Evolutionary conservation across 2,888 invertebrate species (phyloP).

Genomic region (Zeuzera pyrina): DNA sequence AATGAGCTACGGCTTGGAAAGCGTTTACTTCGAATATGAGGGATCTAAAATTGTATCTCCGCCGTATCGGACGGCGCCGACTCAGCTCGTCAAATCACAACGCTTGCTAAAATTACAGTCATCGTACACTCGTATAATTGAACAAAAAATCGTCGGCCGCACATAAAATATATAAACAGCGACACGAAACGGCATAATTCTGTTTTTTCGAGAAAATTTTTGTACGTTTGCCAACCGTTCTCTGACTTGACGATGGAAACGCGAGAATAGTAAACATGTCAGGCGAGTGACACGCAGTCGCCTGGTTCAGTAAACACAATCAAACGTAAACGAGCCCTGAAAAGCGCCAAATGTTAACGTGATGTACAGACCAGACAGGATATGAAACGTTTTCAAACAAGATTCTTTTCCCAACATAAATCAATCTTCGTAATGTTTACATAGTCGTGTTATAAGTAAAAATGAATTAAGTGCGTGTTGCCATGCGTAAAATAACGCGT

Average conservation of each 20-base stretch:
- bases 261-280: constrained; percentile 12
- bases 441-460: too few species aligned
- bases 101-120: constrained; percentile 36
- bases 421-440: too few species aligned
- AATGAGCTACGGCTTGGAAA: too few species aligned
- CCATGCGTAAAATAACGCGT: too few species aligned
- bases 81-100: constrained; percentile 34
- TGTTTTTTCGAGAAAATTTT: constrained; percentile 25
- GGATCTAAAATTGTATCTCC: constrained; percentile 31
- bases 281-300: constrained; percentile 7
- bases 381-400: too few species aligned
- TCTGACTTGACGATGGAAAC: constrained; percentile 13
- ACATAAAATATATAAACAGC: constrained; percentile 7
- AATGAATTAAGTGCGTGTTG: too few species aligned
- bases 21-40: too few species aligned
- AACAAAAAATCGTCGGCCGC: constrained; percentile 16
- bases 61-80: constrained; percentile 26
- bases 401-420: too few species aligned
- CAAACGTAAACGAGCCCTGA: too few species aligned
- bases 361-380: too few species aligned
- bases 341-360: too few species aligned
- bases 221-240: constrained; percentile 44
- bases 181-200: constrained; percentile 1
- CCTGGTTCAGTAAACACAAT: not conserved
- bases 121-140: constrained; percentile 29